These are phyloP conservation scores for Volucella bombylans DNA, from an alignment of 2,888 invertebrate species.

Conservation along the genomic window DNA sequence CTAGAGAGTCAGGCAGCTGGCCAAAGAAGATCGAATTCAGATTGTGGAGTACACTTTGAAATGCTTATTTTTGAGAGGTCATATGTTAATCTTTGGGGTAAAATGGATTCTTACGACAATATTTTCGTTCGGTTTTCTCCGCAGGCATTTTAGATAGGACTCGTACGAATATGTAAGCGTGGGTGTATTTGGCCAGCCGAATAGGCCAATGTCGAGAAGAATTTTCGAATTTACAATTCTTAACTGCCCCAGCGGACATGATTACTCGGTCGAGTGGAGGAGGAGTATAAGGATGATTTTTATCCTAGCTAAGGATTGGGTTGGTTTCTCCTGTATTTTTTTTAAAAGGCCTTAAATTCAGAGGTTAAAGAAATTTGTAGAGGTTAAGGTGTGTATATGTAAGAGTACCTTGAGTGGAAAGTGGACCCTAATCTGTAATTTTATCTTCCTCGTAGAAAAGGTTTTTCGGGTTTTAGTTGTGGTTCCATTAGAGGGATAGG, in stretches of 20 bases:
- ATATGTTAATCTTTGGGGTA: slow-evolving; percentile 53
- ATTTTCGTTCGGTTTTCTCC: slow-evolving; percentile 41
- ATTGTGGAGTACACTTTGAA: slow-evolving; percentile 25
- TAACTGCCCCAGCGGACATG: slow-evolving; percentile 40
- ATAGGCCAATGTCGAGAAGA: slow-evolving; percentile 9
- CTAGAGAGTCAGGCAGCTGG: no score
- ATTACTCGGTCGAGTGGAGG: slow-evolving; percentile 50
- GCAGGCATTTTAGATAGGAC: slow-evolving; percentile 14
- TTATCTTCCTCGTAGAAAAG: slow-evolving; percentile 5
- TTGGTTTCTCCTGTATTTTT: neutral
- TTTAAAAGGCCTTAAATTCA: neutral
- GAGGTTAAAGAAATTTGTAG: slow-evolving; percentile 34
- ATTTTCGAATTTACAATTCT: slow-evolving; percentile 17
- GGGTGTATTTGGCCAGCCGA: neutral
- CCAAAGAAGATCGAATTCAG: slow-evolving; percentile 11
- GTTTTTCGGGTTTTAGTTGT: neutral
- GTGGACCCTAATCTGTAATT: slow-evolving; percentile 3
- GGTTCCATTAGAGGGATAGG: slow-evolving; percentile 8
- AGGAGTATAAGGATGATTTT: slow-evolving; percentile 23
- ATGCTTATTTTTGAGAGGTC: slow-evolving; percentile 55
- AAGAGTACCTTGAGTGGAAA: slow-evolving; percentile 14
- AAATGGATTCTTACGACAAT: slow-evolving; percentile 42
- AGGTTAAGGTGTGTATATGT: neutral
- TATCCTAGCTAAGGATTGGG: slow-evolving; percentile 25
- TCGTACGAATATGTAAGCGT: neutral